Conservation (phyloP, 2,113 vertebrate species). For the Hydropotes inermis region DNA sequence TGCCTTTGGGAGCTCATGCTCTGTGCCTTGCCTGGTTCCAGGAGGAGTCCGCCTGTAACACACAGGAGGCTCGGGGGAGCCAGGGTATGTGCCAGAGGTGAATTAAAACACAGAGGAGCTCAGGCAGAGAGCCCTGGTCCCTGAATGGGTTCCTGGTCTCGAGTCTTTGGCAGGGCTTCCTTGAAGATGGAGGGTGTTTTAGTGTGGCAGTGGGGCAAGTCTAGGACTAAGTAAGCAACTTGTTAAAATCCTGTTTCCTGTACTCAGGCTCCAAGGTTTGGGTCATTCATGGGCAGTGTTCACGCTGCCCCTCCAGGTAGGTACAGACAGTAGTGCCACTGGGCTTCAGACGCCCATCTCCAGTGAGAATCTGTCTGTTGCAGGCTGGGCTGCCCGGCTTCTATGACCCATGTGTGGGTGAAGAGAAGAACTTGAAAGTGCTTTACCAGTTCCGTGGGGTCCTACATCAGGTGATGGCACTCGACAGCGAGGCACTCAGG, state of each 20-base stretch:
- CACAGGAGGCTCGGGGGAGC: background rate
- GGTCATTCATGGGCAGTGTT: accelerated
- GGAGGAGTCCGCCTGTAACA: background rate
- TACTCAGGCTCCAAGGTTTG: background rate
- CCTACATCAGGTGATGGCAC: constrained; percentile 95
- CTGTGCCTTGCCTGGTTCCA: background rate
- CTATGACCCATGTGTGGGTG: constrained; percentile 96
- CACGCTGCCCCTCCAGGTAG: accelerated
- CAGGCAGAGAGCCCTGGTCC: background rate
- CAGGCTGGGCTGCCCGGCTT: constrained; percentile 97
- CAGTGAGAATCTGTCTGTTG: background rate
- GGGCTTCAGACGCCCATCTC: accelerated
- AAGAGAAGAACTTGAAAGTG: constrained; percentile 97
- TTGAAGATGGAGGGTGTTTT: accelerated
- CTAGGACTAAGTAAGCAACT: background rate
- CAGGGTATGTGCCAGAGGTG: accelerated
- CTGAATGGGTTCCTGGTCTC: too few species aligned
- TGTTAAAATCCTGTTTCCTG: background rate
- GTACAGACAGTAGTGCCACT: accelerated
- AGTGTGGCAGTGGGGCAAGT: accelerated
- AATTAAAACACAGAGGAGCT: background rate
- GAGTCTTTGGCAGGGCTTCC: background rate
- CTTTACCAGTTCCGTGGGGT: constrained; percentile 98
- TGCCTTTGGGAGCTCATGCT: background rate
- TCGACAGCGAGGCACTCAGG: constrained; percentile 93